Base-by-base conservation (phyloP, 2,113 vertebrate species). In the Xerus inauris region DNA sequence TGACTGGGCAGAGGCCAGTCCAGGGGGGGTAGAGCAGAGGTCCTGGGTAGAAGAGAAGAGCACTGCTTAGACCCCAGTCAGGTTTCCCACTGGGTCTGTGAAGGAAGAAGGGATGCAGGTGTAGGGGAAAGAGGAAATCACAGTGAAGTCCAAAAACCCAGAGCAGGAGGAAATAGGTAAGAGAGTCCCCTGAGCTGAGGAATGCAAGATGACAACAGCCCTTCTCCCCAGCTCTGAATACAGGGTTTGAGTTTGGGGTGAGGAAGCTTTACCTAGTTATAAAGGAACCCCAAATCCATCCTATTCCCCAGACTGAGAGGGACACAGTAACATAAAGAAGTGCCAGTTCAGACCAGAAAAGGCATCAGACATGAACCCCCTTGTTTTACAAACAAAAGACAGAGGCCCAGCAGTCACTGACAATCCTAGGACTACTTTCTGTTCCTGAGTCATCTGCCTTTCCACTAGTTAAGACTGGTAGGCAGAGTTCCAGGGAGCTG, bases 1-100 rank as follows among this genome's bases (percentile, higher is more conserved):
- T 99, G 99, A 95, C 98, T 98, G 3, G 99, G 99, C 82, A 99
- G 98, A 17, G 99, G 99, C 99, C 99, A 99, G 96, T 99, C 99
- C 20, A 99, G 98, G 0, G 99, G 99, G 5, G 99, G 99, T 82
- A 99, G 97, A 79, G 99, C 99, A 2, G 99, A 99, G 17, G 99
- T 98, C 98, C 99, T 99, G 87, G 26, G 62, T 1, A 69, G 73
- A 40, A 89, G 54, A 95, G 45, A 89, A 92, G 88, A 91, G 38
- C 64, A 80, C 2, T 28, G 51, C 75, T 72, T 69, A 51, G 47
- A 42, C 35, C 5, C 51, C 3, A 76, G 59, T 47, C 75, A 30
- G 69, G n/a, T 71, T 40, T 40, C 73, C 12, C 4, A 1, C 62
- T 73, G 49, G 38, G 19, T 84, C 82, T 64, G 42, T 17, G 69